phyloP scores from a whole-genome alignment of 2,113 vertebrate species.

The Neodon shergylaensis region DNA sequence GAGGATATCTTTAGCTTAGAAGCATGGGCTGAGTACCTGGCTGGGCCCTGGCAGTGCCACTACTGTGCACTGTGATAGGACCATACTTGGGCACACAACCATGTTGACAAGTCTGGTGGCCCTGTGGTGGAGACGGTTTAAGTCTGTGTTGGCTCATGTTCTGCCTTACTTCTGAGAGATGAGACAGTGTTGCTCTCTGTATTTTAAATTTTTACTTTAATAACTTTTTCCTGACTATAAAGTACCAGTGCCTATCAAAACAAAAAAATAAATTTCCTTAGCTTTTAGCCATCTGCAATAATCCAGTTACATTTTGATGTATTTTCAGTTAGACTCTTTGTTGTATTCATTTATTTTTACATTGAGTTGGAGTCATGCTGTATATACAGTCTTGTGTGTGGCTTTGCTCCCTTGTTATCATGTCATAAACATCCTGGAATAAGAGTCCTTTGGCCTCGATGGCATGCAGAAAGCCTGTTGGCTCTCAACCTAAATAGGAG shows the following conservation, averaged over 20 bases:
- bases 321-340: conserved; percentile 39
- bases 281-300: background rate
- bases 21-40: background rate
- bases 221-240: conserved; percentile 4
- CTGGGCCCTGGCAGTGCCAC: background rate
- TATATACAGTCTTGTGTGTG: background rate
- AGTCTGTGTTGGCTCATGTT: background rate
- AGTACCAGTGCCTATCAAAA: background rate
- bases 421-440: background rate
- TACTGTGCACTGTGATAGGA: background rate
- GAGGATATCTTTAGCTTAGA: conserved; percentile 36
- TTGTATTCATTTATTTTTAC: background rate
- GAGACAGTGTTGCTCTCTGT: background rate
- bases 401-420: background rate
- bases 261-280: background rate
- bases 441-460: background rate
- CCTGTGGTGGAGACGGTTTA: background rate
- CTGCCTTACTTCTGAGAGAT: background rate
- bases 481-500: background rate
- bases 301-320: background rate
- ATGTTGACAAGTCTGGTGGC: rapidly evolving
- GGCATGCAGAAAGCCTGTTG: background rate
- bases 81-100: rapidly evolving
- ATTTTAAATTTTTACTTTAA: background rate
- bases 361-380: background rate